Base-by-base conservation (phyloP, 37 sponge, comb jelly and placozoan genomes). In the Ianthella basta region DNA sequence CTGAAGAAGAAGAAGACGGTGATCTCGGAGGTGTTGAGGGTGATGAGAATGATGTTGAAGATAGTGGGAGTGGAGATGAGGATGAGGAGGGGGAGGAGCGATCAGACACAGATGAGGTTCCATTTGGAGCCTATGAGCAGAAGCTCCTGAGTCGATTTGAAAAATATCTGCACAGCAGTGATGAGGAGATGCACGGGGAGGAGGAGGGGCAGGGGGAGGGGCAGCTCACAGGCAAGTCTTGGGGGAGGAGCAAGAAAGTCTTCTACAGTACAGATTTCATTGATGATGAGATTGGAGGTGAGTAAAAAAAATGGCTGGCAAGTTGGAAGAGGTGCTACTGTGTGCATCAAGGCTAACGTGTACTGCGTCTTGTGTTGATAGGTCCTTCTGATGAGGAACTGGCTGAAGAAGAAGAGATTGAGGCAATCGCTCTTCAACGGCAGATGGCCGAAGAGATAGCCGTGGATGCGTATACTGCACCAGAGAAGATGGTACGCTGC, bases 391-490 rank as follows among this genome's bases (percentile, higher is more conserved):
- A 77, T 41, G 90, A 83, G 57, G 78, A 87, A 60, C 69, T 80
- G 56, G 95, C 90, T 21, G 92, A 86, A 20, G 88, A 91, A 59
- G 98, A 97, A 60, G 95, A 97, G 84, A 84, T 55, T 36, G 95
- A 97, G 60, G 98, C 92, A 0, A 34, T 89, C 63, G 88, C 85
- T 35, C 63, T 97, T 30, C 95, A 97, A 83, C 82, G 88, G 39
- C 77, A 89, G 33, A 69, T 97, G 70, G 70, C 86, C 15, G 89
- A 82, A 2, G 83, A 82, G 0, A 16, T 97, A 35, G 38, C 60
- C 8, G 93, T 94, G 20, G 73, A 59, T 10, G 92, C 92, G 78
- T 97, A 91, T 84, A 84, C n/a, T 20, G 59, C 86, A 36, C 79
- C 63, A 32, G 72, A 84, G 56, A 53, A 40, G 44, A 23, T 24